Evolutionary conservation across 2,797 vertebrate species (phyloP).

Genomic region (Bradypus variegatus): DNA sequence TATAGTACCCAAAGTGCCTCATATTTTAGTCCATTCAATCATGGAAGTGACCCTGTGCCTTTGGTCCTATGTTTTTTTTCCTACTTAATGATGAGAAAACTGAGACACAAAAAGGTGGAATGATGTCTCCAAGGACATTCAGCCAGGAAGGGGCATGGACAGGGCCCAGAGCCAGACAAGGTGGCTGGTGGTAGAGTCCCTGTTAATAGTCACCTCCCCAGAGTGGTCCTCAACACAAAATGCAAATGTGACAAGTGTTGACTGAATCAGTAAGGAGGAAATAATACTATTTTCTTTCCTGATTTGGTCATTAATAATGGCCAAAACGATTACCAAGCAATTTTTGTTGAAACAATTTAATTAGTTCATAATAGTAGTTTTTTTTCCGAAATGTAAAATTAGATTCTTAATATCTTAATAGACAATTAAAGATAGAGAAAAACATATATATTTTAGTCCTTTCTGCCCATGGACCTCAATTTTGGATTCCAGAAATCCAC

Average conservation of each 20-base stretch:
- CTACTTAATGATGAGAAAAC: neutral
- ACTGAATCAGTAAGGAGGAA: neutral
- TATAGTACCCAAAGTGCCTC: neutral
- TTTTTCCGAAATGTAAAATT: neutral
- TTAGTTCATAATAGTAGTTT: neutral
- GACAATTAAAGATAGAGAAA: neutral
- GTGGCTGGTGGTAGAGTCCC: neutral
- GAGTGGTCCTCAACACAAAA: neutral
- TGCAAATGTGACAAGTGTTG: neutral
- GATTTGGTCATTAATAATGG: neutral
- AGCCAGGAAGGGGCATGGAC: neutral
- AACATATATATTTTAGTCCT: neutral
- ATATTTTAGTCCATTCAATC: neutral
- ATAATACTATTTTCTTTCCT: neutral
- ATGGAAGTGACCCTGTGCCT: neutral
- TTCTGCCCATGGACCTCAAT: neutral
- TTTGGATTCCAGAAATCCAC: constrained; percentile 6
- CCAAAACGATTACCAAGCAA: neutral
- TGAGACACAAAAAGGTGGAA: neutral
- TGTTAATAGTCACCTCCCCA: neutral
- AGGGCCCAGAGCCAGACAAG: neutral
- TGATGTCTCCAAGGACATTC: neutral
- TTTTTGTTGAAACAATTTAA: constrained; percentile 15
- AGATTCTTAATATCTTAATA: neutral
- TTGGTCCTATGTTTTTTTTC: neutral